Base-by-base conservation (phyloP, 2,888 invertebrate species). In the Xanthia togata region DNA sequence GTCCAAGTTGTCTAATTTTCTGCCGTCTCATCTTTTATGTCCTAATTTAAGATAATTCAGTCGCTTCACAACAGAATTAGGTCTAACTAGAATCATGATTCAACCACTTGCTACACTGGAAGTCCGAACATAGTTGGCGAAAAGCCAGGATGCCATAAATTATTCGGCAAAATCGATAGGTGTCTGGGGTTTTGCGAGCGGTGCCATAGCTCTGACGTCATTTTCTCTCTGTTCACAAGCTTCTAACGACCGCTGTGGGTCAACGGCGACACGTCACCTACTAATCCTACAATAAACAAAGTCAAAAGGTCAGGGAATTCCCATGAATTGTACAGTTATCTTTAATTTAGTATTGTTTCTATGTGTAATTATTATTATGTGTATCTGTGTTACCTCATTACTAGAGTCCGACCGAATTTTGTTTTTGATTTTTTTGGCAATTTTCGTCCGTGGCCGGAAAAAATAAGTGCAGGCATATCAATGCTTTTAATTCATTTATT, bases 181-280 rank as follows among this genome's bases (percentile, higher is more conserved):
- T 69, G 78, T 73, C 55, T 53, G 55, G 55, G 20, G 38, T 70
- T 69, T 78, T 62, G 44, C 62, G 62, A 50, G 8, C 47, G 83
- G 79, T 83, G 79, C 79, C 79, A 78, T 67, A 41, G 53, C n/a
- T 53, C 67, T 83, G 79, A 81, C 75, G 73, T 81, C 77, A 85
- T 77, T 60, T 41, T 70, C 47, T 60, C 35, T 65, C 50, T n/a
- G 35, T 73, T 67, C 55, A 62, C 80, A 23, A 63, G 38, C 31
- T 55, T 26, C 14, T 55, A 62, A 81, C 63, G 67, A 63, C 79
- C 59, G 55, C 80, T 69, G 23, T 38, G 63, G 83, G 73, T 67
- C 68, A 35, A 35, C 35, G 20, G 35, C 17, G 53, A 38, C 17
- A 53, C 68, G 50, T 53, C 35, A 53, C 53, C 35, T 50, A n/a